Evolutionary conservation across 2,113 vertebrate genomes (phyloP).

Genomic region (Echinops telfairi): DNA sequence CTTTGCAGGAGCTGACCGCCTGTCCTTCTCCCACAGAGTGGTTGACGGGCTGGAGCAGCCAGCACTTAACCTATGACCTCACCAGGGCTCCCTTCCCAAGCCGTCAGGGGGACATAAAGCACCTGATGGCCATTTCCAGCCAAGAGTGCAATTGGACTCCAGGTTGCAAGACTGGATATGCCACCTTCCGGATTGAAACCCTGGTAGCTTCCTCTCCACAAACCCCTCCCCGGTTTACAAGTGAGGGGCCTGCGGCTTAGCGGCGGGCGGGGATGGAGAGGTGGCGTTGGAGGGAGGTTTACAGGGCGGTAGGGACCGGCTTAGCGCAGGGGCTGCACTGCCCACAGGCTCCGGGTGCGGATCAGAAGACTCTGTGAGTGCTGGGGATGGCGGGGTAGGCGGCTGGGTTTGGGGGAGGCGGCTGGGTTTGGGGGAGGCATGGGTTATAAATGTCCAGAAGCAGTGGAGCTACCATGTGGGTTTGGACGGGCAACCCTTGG

Average conservation of each 20-base stretch:
- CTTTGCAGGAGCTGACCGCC: too few species aligned
- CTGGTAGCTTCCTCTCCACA: neutral
- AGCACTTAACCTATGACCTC: too few species aligned
- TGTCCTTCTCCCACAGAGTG: too few species aligned
- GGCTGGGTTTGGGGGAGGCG: neutral
- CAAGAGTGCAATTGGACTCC: too few species aligned
- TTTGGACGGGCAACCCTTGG: too few species aligned
- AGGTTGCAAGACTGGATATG: neutral
- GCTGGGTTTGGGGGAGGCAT: too few species aligned
- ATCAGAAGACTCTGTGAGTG: neutral
- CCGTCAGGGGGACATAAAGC: neutral
- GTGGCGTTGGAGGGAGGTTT: neutral
- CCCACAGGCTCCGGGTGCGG: neutral
- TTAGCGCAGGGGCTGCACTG: neutral
- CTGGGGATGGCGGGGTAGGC: neutral
- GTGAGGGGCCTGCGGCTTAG: neutral
- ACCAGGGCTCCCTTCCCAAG: too few species aligned
- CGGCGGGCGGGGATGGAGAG: accelerated
- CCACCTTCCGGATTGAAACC: neutral
- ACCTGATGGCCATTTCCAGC: neutral
- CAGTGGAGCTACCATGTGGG: neutral
- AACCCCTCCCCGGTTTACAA: neutral
- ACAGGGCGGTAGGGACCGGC: neutral
- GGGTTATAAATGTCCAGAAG: neutral
- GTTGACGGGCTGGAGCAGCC: too few species aligned